Evolutionary conservation across 1,140 invertebrate genomes (phyloP), one percentile per base, ranked within the genome.

Genomic region (Drosophila kurseongensis): DNA sequence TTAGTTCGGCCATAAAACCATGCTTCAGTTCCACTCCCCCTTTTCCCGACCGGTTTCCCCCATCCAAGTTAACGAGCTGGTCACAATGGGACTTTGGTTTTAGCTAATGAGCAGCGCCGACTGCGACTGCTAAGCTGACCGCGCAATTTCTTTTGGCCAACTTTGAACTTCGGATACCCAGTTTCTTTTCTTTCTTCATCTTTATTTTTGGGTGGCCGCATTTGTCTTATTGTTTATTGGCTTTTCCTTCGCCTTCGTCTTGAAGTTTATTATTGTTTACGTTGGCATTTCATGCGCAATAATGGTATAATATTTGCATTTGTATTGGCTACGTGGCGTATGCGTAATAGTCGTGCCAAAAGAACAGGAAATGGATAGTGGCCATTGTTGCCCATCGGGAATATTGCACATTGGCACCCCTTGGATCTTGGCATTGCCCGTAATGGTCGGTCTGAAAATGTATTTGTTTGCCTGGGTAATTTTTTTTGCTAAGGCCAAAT

Each of bases 231-330:
- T 76, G 73, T 76, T 76, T 76, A 76, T 76, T 76, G 72, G 61
- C 42, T 48, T 76, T 76, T 67, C 61, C 55, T 16, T 50, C 10
- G 54, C 23, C 69, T 56, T 77, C 8, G 60, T 50, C 59, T 76
- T 36, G 48, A 50, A 73, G 66, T 75, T 77, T 78, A 75, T 78
- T 59, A 59, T 71, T 75, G 65, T 58, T 75, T 78, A 51, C 48
- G 42, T 60, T 58, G 69, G 42, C 52, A 55, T 78, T 82, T 65
- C 68, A 66, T 81, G 81, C 82, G 75, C 78, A 75, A 75, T 80
- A 74, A 81, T 85, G 77, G 66, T 79, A 73, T 76, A 83, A 79
- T 82, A 86, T 86, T 88, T 79, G 83, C 79, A 88, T 86, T 75
- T 78, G 78, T 79, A 69, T 75, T 79, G 66, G 42, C 47, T 63